Percentiles rank a stretch among this genome's conserved stretches.
These are phyloP conservation scores for Drosophila ustulata DNA, from an alignment of 2,888 invertebrate species.

Conservation along the genomic window DNA sequence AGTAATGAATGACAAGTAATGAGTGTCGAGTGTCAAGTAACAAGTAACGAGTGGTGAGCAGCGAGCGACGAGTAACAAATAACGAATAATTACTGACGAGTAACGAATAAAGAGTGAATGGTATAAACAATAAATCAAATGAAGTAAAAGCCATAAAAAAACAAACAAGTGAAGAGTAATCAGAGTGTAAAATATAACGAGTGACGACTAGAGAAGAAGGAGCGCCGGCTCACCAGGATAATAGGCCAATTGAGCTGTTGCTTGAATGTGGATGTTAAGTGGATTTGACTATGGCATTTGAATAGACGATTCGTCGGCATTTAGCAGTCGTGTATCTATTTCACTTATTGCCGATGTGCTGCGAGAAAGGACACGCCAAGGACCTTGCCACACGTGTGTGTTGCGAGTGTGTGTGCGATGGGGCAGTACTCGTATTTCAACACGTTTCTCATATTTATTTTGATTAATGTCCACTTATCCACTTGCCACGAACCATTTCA, in stretches of 20 bases:
- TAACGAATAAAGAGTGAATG: neutral
- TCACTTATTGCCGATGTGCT: constrained; percentile 32
- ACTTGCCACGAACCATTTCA: constrained; percentile 77
- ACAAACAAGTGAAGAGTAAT: no score
- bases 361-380: constrained; percentile 4
- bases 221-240: neutral
- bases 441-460: constrained; percentile 79
- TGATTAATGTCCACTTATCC: constrained; percentile 80
- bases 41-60: neutral
- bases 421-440: constrained; percentile 65
- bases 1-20: neutral
- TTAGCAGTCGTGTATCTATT: constrained; percentile 31
- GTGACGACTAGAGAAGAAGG: neutral
- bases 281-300: constrained; percentile 20
- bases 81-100: neutral
- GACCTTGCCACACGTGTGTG: neutral
- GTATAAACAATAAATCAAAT: neutral
- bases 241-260: constrained; percentile 25
- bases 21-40: neutral
- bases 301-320: constrained; percentile 17
- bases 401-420: neutral
- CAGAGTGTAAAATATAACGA: no score
- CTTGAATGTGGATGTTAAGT: constrained; percentile 1
- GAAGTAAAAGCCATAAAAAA: neutral
- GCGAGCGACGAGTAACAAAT: neutral